These are phyloP conservation scores for Dryobotodes eremita DNA, from an alignment of 2,888 invertebrate genomes.

Conservation along the genomic window DNA sequence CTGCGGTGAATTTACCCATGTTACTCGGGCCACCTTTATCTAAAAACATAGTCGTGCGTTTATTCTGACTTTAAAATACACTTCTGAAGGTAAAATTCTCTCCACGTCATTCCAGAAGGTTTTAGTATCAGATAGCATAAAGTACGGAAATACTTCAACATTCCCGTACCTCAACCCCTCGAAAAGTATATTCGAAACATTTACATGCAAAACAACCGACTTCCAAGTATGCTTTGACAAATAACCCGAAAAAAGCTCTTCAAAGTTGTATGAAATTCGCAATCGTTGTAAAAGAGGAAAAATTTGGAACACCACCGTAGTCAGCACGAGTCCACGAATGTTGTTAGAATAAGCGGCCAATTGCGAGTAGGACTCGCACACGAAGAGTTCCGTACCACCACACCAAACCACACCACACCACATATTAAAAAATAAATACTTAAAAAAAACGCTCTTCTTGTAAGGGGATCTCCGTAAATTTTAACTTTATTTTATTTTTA, in stretches of 20 bases:
- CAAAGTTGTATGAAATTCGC: constrained; percentile 47
- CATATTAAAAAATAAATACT: not conserved
- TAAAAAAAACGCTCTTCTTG: not conserved
- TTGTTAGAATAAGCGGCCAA: constrained; percentile 33
- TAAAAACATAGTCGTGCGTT: constrained; percentile 8
- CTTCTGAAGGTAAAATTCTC: not conserved
- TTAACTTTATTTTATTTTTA: not conserved
- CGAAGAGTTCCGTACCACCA: not conserved
- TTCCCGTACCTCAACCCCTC: constrained; percentile 38
- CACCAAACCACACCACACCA: too few relatives aligned
- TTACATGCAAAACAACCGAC: constrained; percentile 57
- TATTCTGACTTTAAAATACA: constrained; percentile 6
- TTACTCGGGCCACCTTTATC: not conserved
- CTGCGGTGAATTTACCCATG: not conserved
- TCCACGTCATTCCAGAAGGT: constrained; percentile 16
- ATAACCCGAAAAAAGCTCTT: constrained; percentile 53
- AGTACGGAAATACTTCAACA: constrained; percentile 38
- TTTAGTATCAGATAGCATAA: constrained; percentile 30
- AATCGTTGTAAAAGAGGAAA: constrained; percentile 38
- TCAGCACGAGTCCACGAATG: constrained; percentile 43
- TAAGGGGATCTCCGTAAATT: not conserved
- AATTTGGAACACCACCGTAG: constrained; percentile 25
- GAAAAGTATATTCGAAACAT: constrained; percentile 54
- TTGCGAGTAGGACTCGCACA: not conserved
- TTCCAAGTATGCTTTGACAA: constrained; percentile 67